Conservation (phyloP, 2,797 vertebrate genomes). For the Trematomus bernacchii region DNA sequence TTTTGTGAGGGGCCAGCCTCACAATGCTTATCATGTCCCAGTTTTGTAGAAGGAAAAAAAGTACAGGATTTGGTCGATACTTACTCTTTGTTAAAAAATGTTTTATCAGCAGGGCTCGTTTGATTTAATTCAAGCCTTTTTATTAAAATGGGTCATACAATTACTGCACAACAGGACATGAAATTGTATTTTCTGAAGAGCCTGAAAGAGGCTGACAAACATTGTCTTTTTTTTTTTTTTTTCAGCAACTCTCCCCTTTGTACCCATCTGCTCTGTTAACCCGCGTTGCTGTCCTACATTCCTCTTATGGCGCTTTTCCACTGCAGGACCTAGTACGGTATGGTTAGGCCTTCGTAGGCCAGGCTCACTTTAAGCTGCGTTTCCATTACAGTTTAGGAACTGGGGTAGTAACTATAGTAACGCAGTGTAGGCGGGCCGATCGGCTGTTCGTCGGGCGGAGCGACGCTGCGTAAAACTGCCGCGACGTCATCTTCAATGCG, state of each 20-base stretch:
- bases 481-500: too few species aligned
- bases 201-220: slow-evolving; percentile 6
- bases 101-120: not conserved
- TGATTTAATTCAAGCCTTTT: not conserved
- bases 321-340: too few species aligned
- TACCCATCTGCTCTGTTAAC: slow-evolving; percentile 35
- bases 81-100: not conserved
- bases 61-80: not conserved
- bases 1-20: slow-evolving; percentile 18
- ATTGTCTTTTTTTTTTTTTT: slow-evolving; percentile 42
- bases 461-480: too few species aligned
- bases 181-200: not conserved
- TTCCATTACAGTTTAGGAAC: too few species aligned
- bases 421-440: too few species aligned
- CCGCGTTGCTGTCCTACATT: slow-evolving; percentile 55
- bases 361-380: too few species aligned
- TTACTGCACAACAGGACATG: not conserved
- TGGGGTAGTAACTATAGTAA: too few species aligned
- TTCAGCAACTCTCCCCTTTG: slow-evolving; percentile 31
- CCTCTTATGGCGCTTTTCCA: slow-evolving; percentile 27
- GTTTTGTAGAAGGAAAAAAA: not conserved
- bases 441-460: too few species aligned
- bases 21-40: not conserved
- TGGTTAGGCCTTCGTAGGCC: too few species aligned
- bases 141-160: not conserved